Conservation (phyloP, 2,797 vertebrate species). For the Arrhamphus sclerolepis region DNA sequence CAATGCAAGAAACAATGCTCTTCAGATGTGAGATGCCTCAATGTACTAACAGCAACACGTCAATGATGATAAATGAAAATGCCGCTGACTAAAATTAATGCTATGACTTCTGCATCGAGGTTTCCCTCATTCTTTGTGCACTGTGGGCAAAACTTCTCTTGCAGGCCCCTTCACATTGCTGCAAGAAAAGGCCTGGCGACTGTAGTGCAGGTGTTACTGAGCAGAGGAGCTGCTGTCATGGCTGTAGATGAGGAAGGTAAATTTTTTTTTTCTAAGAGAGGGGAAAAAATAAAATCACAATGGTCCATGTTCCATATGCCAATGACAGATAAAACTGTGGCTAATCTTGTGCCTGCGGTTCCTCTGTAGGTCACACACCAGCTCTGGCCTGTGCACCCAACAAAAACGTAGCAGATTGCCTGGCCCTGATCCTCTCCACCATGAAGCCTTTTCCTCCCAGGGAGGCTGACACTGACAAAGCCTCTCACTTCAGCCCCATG, state of each 20-base stretch:
- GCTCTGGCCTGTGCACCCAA: slow-evolving; percentile 96
- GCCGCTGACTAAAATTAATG: too few species aligned
- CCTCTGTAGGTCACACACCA: slow-evolving; percentile 88
- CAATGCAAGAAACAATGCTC: slow-evolving; percentile 91
- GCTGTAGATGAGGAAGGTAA: slow-evolving; percentile 95
- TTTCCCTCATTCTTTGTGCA: background rate
- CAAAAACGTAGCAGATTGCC: slow-evolving; percentile 96
- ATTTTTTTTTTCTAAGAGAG: slow-evolving; percentile 1
- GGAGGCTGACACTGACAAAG: slow-evolving; percentile 75
- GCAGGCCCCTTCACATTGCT: slow-evolving; percentile 96
- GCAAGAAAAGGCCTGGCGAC: slow-evolving; percentile 94
- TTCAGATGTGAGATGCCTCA: slow-evolving; percentile 91
- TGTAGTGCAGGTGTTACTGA: slow-evolving; percentile 95
- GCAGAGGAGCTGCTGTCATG: slow-evolving; percentile 94
- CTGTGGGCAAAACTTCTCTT: slow-evolving; percentile 10
- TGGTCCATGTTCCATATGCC: background rate
- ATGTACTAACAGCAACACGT: background rate
- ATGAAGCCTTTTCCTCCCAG: slow-evolving; percentile 98
- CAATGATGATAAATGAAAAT: too few species aligned
- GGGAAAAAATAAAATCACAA: background rate
- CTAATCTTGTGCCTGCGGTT: slow-evolving; percentile 15
- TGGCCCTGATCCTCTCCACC: slow-evolving; percentile 97
- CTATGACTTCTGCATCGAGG: background rate
- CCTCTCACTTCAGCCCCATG: slow-evolving; percentile 87
- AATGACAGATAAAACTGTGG: too few species aligned